phyloP scores from a whole-genome alignment of 2,797 vertebrate species.

The Enoplosus armatus region DNA sequence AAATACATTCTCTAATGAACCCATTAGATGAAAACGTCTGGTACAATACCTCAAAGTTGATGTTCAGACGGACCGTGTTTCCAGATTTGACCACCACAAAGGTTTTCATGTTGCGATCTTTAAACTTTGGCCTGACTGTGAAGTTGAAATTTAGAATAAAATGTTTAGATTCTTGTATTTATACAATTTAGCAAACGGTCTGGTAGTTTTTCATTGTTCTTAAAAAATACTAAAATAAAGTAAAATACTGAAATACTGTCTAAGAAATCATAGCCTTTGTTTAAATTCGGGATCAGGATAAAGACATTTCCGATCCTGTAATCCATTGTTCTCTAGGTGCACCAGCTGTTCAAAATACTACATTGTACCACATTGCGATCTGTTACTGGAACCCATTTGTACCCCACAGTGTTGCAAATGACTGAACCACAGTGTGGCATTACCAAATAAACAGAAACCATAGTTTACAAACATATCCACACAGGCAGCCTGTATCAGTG shows the following conservation, averaged over 20 bases:
- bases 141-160: slow-evolving; percentile 13
- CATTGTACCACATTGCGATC: not conserved
- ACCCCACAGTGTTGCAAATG: not conserved
- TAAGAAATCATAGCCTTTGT: not conserved
- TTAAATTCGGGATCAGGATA: not conserved
- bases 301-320: not conserved
- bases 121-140: slow-evolving; percentile 88
- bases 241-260: too few relatives aligned
- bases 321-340: not conserved
- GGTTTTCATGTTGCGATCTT: slow-evolving; percentile 83
- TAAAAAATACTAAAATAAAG: too few relatives aligned
- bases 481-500: slow-evolving; percentile 4
- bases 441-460: slow-evolving; percentile 5
- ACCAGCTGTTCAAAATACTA: slow-evolving; percentile 5
- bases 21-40: not conserved
- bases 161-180: not conserved
- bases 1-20: not conserved
- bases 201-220: not conserved
- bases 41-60: slow-evolving; percentile 89
- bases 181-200: not conserved
- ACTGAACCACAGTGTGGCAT: not conserved
- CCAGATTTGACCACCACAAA: slow-evolving; percentile 86
- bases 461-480: not conserved
- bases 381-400: not conserved
- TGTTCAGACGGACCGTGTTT: slow-evolving; percentile 84